Conservation (phyloP, 2,797 vertebrate genomes). For the Lagocephalus sceleratus region DNA sequence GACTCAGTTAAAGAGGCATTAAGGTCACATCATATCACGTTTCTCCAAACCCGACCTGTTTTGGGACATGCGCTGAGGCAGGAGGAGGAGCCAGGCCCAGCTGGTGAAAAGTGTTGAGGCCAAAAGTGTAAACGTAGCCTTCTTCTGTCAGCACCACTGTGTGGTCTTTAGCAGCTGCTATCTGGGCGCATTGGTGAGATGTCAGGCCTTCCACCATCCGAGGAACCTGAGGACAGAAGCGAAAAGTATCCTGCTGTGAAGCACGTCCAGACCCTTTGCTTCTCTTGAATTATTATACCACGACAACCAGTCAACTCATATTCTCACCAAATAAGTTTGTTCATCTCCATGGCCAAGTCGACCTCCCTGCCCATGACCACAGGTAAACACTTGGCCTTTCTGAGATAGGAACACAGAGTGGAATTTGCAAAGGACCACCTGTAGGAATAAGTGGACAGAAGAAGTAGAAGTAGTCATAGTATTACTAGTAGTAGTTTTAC, state of each 20-base stretch:
- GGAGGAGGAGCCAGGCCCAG: constrained; percentile 88
- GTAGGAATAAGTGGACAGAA: constrained; percentile 1
- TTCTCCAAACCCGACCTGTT: constrained; percentile 81
- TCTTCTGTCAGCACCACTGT: constrained; percentile 94
- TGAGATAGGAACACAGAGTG: constrained; percentile 97
- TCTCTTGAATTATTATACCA: not conserved
- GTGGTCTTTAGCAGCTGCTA: constrained; percentile 95
- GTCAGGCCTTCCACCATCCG: constrained; percentile 88
- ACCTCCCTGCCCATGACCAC: constrained; percentile 95
- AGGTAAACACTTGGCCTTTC: constrained; percentile 95
- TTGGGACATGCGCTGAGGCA: constrained; percentile 83
- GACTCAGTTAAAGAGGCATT: not conserved
- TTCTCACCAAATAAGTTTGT: constrained; percentile 91
- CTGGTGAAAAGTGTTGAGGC: constrained; percentile 93
- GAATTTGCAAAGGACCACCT: constrained; percentile 98
- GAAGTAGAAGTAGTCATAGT: too few relatives aligned
- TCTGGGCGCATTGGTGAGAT: constrained; percentile 87
- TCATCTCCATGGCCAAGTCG: constrained; percentile 96
- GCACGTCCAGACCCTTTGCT: too few relatives aligned
- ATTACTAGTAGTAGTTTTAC: not conserved
- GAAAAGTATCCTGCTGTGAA: not conserved
- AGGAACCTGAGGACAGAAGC: constrained; percentile 78
- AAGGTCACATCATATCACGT: not conserved
- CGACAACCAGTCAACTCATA: not conserved
- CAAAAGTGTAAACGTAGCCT: constrained; percentile 92